Evolutionary conservation across 2,113 vertebrate genomes (phyloP).

Genomic region (Neoarius graeffei): DNA sequence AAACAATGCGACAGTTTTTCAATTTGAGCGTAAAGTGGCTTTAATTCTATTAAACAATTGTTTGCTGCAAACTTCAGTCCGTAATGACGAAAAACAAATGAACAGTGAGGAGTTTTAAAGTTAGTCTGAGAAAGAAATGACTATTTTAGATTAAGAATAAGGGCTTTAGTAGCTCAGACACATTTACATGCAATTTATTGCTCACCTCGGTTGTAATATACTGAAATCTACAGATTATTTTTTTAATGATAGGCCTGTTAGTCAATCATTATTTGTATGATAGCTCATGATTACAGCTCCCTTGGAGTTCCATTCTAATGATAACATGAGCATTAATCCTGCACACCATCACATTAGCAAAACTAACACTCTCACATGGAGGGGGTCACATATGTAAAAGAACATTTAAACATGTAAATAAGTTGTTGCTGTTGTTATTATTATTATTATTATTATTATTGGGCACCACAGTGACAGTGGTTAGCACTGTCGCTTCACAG

Average conservation of each 20-base stretch:
- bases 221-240: not conserved
- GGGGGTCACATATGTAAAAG: not conserved
- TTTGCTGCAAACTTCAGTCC: not conserved
- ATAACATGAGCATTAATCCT: constrained; percentile 42
- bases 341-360: constrained; percentile 38
- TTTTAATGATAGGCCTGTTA: too few relatives aligned
- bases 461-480: not conserved
- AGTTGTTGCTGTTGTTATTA: not conserved
- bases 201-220: not conserved
- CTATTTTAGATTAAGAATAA: not conserved
- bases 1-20: not conserved
- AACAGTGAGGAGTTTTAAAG: not conserved
- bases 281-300: not conserved
- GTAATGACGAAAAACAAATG: not conserved
- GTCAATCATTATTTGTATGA: not conserved
- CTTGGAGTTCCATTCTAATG: constrained; percentile 17
- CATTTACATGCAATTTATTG: too few relatives aligned
- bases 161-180: too few relatives aligned
- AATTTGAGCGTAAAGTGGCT: too few relatives aligned
- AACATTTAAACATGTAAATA: not conserved
- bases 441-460: constrained; percentile 17
- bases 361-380: constrained; percentile 31
- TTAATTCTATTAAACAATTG: not conserved
- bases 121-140: not conserved
- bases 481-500: too few relatives aligned